These are phyloP conservation scores for Teleiodes luculella DNA, from an alignment of 2,888 invertebrate genomes.

Conservation along the genomic window DNA sequence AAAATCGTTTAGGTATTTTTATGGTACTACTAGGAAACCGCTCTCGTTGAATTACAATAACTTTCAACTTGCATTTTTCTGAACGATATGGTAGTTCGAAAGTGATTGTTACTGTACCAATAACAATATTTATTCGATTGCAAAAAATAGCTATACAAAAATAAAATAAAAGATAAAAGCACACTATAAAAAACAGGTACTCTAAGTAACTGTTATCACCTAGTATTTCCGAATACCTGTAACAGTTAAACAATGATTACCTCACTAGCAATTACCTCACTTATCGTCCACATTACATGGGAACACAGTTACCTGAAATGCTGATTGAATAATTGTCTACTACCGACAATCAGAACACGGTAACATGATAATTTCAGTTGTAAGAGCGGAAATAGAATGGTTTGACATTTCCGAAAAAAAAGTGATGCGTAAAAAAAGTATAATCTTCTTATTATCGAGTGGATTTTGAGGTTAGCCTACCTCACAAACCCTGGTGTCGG, in stretches of 20 bases:
- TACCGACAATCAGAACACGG: background rate
- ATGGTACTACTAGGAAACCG: no score
- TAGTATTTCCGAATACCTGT: background rate
- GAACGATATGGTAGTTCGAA: no score
- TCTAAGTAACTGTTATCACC: background rate
- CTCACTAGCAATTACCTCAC: background rate
- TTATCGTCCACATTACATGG: conserved; percentile 6
- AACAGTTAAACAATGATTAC: background rate
- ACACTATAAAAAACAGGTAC: no score
- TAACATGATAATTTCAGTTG: background rate
- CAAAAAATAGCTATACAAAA: background rate
- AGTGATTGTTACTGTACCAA: no score
- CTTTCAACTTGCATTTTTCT: no score
- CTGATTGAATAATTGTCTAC: background rate
- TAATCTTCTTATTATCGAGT: no score
- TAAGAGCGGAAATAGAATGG: background rate
- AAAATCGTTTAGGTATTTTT: no score
- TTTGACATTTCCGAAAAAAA: background rate
- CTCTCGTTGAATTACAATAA: no score
- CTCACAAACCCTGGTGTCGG: no score
- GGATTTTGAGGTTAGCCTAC: no score
- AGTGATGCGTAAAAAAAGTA: no score
- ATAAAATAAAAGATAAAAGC: no score
- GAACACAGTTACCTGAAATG: background rate
- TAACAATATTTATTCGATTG: background rate